Evolutionary conservation across 2,888 invertebrate species (phyloP).

Genomic region (Agriopis aurantiaria): DNA sequence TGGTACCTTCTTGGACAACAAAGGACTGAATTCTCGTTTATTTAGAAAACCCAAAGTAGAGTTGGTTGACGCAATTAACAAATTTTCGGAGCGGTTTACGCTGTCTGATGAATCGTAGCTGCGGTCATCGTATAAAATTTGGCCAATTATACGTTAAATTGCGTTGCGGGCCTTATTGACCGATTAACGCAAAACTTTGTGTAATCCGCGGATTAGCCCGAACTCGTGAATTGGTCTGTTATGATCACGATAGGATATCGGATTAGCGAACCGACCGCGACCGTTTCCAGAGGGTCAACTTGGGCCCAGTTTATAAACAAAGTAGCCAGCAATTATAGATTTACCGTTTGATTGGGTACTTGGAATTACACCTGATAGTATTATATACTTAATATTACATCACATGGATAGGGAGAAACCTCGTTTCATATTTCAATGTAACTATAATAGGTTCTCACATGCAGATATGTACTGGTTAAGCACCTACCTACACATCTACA

Average conservation of each 20-base stretch:
- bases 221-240: conserved; percentile 48
- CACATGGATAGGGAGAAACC: not conserved
- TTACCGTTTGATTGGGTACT: conserved; percentile 15
- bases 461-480: too few relatives aligned
- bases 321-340: conserved; percentile 27
- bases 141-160: conserved; percentile 41
- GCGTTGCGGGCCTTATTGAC: conserved; percentile 45
- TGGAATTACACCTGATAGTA: conserved; percentile 9
- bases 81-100: conserved; percentile 20
- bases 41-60: conserved; percentile 22
- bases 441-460: not conserved
- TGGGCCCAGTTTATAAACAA: conserved; percentile 30
- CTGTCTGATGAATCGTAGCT: conserved; percentile 27
- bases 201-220: conserved; percentile 48
- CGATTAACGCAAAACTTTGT: conserved; percentile 50
- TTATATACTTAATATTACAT: not conserved
- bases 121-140: conserved; percentile 35
- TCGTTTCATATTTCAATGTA: not conserved
- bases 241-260: conserved; percentile 53
- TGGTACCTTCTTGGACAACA: conserved; percentile 11
- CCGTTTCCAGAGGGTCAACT: conserved; percentile 46
- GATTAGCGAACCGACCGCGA: conserved; percentile 56
- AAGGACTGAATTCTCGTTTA: conserved; percentile 21
- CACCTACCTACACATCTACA: too few relatives aligned
- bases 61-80: conserved; percentile 23